phyloP scores from a whole-genome alignment of 2,888 invertebrate genomes.

The Busseola fusca region DNA sequence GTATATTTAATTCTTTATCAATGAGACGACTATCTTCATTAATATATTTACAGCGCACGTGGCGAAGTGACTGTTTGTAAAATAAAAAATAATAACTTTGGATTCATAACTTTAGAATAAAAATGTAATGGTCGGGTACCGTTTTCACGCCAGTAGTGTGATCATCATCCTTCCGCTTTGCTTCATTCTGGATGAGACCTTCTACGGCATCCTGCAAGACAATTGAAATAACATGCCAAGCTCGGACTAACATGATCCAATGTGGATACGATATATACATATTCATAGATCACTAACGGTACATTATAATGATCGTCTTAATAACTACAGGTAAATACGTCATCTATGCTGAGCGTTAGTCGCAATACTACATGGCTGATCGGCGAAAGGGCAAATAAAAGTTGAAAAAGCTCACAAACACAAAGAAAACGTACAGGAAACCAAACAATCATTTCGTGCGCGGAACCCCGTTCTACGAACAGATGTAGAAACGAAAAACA shows the following conservation, averaged over 20 bases:
- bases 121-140: constrained; percentile 70
- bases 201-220: constrained; percentile 83
- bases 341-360: constrained; percentile 46
- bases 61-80: constrained; percentile 26
- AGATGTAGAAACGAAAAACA: constrained; percentile 22
- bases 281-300: constrained; percentile 34
- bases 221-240: constrained; percentile 82
- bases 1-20: neutral
- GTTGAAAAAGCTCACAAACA: constrained; percentile 73
- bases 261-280: constrained; percentile 39
- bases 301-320: constrained; percentile 44
- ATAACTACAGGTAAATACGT: constrained; percentile 35
- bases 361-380: constrained; percentile 46
- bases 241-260: constrained; percentile 64
- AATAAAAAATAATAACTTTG: constrained; percentile 15
- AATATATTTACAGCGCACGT: constrained; percentile 21
- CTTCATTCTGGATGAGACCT: constrained; percentile 78
- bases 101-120: constrained; percentile 44
- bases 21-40: constrained; percentile 3
- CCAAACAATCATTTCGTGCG: constrained; percentile 35
- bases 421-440: constrained; percentile 47
- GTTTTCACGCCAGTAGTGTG: constrained; percentile 73
- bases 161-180: constrained; percentile 80
- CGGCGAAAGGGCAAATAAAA: constrained; percentile 72
- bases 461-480: constrained; percentile 15